These are phyloP conservation scores for Pantala flavescens DNA, from an alignment of 1,140 invertebrate species.

Conservation along the genomic window DNA sequence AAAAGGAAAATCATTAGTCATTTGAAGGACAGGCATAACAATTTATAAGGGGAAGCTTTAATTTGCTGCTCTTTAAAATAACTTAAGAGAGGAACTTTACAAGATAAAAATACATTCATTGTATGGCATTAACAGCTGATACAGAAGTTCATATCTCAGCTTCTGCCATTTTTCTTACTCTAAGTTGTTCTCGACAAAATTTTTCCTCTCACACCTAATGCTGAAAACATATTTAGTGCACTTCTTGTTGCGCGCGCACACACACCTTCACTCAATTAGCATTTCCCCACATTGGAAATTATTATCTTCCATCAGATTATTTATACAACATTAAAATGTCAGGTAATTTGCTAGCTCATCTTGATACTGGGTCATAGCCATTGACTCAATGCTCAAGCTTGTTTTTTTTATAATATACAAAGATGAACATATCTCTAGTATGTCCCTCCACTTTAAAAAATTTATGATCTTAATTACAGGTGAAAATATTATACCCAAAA, in stretches of 20 bases:
- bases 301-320: background rate
- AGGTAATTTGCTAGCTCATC: background rate
- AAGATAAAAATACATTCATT: constrained; percentile 8
- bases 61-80: constrained; percentile 10
- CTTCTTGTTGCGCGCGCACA: background rate
- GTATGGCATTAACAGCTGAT: background rate
- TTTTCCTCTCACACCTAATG: background rate
- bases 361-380: background rate
- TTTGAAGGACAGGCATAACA: constrained; percentile 1
- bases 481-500: background rate
- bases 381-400: constrained; percentile 5
- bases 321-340: constrained; percentile 4
- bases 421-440: background rate
- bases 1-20: background rate
- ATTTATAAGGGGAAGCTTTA: constrained; percentile 3
- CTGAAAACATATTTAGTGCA: background rate
- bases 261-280: background rate
- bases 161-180: background rate
- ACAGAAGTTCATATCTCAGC: background rate
- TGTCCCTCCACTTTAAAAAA: background rate
- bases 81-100: constrained; percentile 9
- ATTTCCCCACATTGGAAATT: constrained; percentile 1
- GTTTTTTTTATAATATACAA: background rate
- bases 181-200: background rate
- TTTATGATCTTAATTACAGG: constrained; percentile 6